Evolutionary conservation across 2,797 vertebrate species (phyloP), one percentile per base, ranked within the genome.

Genomic region (Aphelocoma californica): DNA sequence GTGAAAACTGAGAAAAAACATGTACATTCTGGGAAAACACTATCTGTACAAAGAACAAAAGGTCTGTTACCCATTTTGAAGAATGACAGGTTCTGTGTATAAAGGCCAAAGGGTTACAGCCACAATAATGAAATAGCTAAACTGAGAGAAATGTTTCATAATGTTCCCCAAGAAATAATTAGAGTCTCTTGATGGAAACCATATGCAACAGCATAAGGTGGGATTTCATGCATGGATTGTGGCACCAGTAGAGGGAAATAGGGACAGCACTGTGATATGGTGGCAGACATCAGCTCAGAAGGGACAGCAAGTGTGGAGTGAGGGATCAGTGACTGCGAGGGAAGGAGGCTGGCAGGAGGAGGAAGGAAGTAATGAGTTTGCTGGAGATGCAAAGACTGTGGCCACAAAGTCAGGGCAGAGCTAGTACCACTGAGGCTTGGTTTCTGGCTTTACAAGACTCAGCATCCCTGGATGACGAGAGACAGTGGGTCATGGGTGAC

Each of bases 261-360:
- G 32, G 81, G 34, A 60, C 24, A 65, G 23, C 0, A 1, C 15
- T 31, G 11, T 81, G 53, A 40, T 2, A 6, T 12, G 25, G 36
- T 81, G 53, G 24, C 65, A 90, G 19, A 34, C 25, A 86, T 50
- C 65, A 86, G 47, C 48, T 92, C n/a, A 78, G 69, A 81, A 44
- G 12, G 34, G 38, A 36, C 54, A 64, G 21, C 1, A 4, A 42
- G 11, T 3, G 0, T 3, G 6, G 42, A 71, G 14, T 3, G 18
- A 74, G 45, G 36, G n/a, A 44, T 38, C 0, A 0, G 7, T 11
- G 79, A 15, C 19, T 72, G 53, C 0, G 0, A 77, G 65, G 28
- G 24, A 65, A 58, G 32, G 32, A 38, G 60, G 12, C 24, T 69
- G 51, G 10, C 0, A 5, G 8, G 73, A 71, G 17, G 10, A 72